Base-by-base conservation (phyloP, 2,797 vertebrate genomes). In the Malacoraja senta region DNA sequence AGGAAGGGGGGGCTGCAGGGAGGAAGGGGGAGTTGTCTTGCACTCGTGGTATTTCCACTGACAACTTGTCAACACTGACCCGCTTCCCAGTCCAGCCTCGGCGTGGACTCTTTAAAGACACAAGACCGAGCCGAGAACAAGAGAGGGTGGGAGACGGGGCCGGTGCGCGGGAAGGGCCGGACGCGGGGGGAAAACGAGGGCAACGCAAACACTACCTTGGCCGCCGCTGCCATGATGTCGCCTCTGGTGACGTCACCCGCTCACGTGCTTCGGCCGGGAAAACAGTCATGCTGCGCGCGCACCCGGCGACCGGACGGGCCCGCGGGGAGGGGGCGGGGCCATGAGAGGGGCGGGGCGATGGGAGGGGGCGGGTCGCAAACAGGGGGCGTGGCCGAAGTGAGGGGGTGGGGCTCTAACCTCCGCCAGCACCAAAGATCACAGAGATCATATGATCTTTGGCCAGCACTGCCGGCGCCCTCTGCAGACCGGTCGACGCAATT, bases 11-110 rank as follows among this genome's bases (percentile, higher is more conserved):
- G 8, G 44, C 24, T 44, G 21, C 80, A 84, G 81, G 44, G 9
- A 61, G 44, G 53, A 86, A 4, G 61, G 17, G 21, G 35, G n/a
- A 17, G 61, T 6, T 7, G 26, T 63, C 29, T 63, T 68, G 84
- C 63, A 88, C n/a, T 88, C 84, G 84, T 88, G 84, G 84, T 63
- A 88, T 35, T 1, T 68, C 63, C 63, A 35, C 26, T 68, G 63
- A 68, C 84, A 88, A 68, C 15, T 68, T 65, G 84, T 68, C 84
- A 88, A 88, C 63, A 35, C 63, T 35, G 84, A 32, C n/a, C 84
- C 21, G 63, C 84, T 32, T 88, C 63, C 84, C 71, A 74, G 71
- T 24, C 7, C 24, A 21, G 21, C 24, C 19, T 24, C 17, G 71
- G 71, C 71, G 21, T 74, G 71, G 21, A 74, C 21, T 71, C 13